Base-by-base conservation (phyloP, 1,140 invertebrate species). In the Drosophila murphyi region DNA sequence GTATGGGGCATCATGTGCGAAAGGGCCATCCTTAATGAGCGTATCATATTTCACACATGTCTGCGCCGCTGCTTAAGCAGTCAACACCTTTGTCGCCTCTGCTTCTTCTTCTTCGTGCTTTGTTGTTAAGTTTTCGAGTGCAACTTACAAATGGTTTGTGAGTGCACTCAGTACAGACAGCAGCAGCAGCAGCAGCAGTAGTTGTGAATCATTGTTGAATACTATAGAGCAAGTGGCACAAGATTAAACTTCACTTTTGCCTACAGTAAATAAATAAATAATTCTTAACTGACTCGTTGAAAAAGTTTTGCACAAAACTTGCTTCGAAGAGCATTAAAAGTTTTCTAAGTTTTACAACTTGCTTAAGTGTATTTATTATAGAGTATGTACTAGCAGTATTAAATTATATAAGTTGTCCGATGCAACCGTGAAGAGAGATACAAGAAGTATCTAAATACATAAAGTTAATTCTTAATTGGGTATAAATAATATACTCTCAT, bases 11-110 rank as follows among this genome's bases (percentile, higher is more conserved):
- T 47, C 56, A 60, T 47, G 43, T 60, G 35, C 29, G 10, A 69
- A 12, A 54, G 37, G 63, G 54, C 50, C 51, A 31, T 31, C 75
- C 82, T 65, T 86, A 85, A 85, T 87, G 82, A 82, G 78, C 79
- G 78, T 87, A 87, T 87, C 82, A 87, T 86, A 81, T 87, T 87
- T 86, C 82, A 78, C 75, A 86, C 75, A 86, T 63, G 54, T 64
- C 63, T 68, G 78, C 62, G 51, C 54, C 61, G 57, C 72, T 81
- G 72, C 72, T 71, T 70, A 70, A 64, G 67, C 60, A 68, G 68
- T 76, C 80, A 68, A 72, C 82, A 82, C 74, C 72, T 83, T 68
- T 68, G 28, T 61, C 50, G 35, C 65, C 51, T 39, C 12, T 31
- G 31, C 20, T 41, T 32, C 32, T 4, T n/a, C 31, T 31, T 35